These are phyloP conservation scores for Nomada fabriciana DNA, from an alignment of 2,888 invertebrate species.

Conservation along the genomic window DNA sequence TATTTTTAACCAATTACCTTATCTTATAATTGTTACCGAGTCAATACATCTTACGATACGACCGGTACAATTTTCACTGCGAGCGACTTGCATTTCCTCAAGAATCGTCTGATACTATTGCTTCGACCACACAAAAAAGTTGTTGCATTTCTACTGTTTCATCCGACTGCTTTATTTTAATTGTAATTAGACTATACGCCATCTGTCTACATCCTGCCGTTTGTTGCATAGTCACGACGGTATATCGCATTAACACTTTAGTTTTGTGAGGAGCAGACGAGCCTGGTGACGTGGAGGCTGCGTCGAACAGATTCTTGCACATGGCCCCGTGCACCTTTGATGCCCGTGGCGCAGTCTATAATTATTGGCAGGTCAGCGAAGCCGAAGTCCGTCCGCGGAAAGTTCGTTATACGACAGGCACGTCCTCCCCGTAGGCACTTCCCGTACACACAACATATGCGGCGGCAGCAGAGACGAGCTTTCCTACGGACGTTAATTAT, in stretches of 20 bases:
- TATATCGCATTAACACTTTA: slow-evolving; percentile 10
- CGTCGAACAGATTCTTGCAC: slow-evolving; percentile 31
- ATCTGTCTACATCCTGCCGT: background rate
- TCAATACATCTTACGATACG: no score
- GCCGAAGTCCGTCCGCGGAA: slow-evolving; percentile 72
- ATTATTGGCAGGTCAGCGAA: slow-evolving; percentile 72
- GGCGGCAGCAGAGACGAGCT: slow-evolving; percentile 48
- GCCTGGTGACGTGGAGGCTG: background rate
- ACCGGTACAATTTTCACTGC: no score
- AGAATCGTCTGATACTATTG: no score
- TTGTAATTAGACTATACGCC: no score
- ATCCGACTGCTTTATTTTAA: no score
- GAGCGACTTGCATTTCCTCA: no score
- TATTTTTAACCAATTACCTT: no score
- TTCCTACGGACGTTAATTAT: slow-evolving; percentile 70
- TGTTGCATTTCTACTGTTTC: no score
- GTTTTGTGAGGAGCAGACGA: slow-evolving; percentile 12
- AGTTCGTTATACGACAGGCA: slow-evolving; percentile 70
- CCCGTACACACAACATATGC: slow-evolving; percentile 54
- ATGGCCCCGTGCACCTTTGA: slow-evolving; percentile 26
- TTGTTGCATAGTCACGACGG: background rate
- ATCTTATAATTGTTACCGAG: no score
- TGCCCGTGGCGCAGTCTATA: slow-evolving; percentile 61
- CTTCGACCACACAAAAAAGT: no score
- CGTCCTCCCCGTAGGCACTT: slow-evolving; percentile 69